These are phyloP conservation scores for chimpanzee (Pan troglodytes) DNA, from an alignment of 2,113 vertebrate species.

Conservation along the genomic window NHGRI_mPanTro3-v2.1_pri NC_072415.2:66668001-66668500, in stretches of 20 bases:
- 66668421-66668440: slow-evolving; percentile 36
- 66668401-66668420: not conserved
- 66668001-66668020: not conserved
- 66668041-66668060: not conserved
- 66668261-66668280: not conserved
- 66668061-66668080: not conserved
- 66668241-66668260: not conserved
- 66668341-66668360: not conserved
- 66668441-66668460: not conserved
- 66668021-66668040: not conserved
- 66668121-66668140: not conserved
- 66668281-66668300: slow-evolving; percentile 16
- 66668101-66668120: not conserved
- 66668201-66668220: not conserved
- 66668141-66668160: not conserved
- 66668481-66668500: not conserved
- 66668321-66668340: not conserved
- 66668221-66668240: slow-evolving; percentile 11
- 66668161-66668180: not conserved
- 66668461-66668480: not conserved
- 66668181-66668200: not conserved
- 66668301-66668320: slow-evolving; percentile 35
- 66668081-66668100: not conserved
- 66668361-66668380: slow-evolving; percentile 42
- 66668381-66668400: not conserved